Conservation (phyloP, 2,888 invertebrate species). For the Julus scanicus region DNA sequence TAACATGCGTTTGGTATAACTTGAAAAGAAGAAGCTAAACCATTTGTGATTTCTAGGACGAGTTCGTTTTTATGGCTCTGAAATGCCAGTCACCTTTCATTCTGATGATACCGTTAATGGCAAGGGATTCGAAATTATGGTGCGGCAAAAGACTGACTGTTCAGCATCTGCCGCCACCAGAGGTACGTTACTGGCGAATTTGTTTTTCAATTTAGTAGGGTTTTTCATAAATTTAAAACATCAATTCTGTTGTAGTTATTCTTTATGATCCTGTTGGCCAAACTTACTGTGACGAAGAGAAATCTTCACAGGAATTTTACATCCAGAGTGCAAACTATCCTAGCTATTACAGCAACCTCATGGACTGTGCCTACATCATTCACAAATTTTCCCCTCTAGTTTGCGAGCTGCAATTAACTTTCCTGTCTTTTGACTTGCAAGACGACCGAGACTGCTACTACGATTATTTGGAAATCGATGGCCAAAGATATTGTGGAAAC, state of each 20-base stretch:
- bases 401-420: slow-evolving; percentile 60
- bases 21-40: not conserved
- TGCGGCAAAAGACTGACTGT: slow-evolving; percentile 59
- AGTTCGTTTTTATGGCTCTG: slow-evolving; percentile 56
- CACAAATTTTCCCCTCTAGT: slow-evolving; percentile 56
- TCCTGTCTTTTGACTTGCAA: slow-evolving; percentile 59
- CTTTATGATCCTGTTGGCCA: slow-evolving; percentile 50
- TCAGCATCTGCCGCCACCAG: slow-evolving; percentile 51
- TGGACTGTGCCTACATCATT: slow-evolving; percentile 60
- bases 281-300: slow-evolving; percentile 58
- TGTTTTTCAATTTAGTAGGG: not conserved
- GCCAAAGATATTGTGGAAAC: slow-evolving; percentile 59
- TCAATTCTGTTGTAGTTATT: too few species aligned
- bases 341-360: slow-evolving; percentile 57
- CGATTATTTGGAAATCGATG: slow-evolving; percentile 60
- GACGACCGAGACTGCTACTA: slow-evolving; percentile 59
- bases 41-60: slow-evolving; percentile 49
- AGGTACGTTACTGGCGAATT: not conserved
- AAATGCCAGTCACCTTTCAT: slow-evolving; percentile 60
- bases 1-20: too few species aligned
- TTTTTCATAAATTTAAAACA: too few species aligned
- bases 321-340: slow-evolving; percentile 55
- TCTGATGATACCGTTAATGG: slow-evolving; percentile 60
- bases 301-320: slow-evolving; percentile 56
- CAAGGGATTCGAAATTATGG: slow-evolving; percentile 60